These are phyloP conservation scores for Trachelus troglodyta DNA, from an alignment of 2,888 invertebrate species.

Conservation along the genomic window DNA sequence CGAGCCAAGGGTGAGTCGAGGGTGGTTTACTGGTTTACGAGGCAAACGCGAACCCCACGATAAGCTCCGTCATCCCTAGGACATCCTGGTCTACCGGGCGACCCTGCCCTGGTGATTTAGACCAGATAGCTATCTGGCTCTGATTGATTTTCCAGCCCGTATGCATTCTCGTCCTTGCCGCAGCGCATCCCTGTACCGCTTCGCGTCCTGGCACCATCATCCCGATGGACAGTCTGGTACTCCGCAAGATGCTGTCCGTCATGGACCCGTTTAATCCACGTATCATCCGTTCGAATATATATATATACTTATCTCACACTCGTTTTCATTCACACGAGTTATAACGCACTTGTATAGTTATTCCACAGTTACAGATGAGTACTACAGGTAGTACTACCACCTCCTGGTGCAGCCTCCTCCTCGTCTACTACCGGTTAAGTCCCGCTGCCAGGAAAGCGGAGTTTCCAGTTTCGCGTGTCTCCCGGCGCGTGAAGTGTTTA, in stretches of 20 bases:
- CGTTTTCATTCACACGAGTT: neutral
- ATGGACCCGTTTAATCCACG: neutral
- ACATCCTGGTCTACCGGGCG: conserved; percentile 27
- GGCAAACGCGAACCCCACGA: conserved; percentile 10
- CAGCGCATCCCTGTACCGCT: neutral
- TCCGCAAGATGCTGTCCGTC: neutral
- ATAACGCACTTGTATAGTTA: neutral
- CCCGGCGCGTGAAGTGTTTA: conserved; percentile 6
- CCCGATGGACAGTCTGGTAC: neutral
- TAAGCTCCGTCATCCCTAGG: conserved; percentile 16
- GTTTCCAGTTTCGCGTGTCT: conserved; percentile 7
- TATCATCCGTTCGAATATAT: neutral
- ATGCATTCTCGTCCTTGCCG: conserved; percentile 12
- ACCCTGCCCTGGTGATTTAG: conserved; percentile 46
- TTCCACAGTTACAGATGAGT: neutral
- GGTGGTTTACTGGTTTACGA: conserved; percentile 22
- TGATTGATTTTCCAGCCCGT: conserved; percentile 49
- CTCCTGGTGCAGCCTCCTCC: neutral
- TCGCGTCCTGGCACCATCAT: neutral
- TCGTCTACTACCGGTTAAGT: neutral
- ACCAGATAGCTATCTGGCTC: conserved; percentile 44
- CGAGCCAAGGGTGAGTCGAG: conserved; percentile 18
- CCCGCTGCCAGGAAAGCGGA: neutral
- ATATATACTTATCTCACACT: neutral
- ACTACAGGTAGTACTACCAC: neutral